phyloP scores from a whole-genome alignment of 2,113 vertebrate genomes.

The Sorex fumeus region DNA sequence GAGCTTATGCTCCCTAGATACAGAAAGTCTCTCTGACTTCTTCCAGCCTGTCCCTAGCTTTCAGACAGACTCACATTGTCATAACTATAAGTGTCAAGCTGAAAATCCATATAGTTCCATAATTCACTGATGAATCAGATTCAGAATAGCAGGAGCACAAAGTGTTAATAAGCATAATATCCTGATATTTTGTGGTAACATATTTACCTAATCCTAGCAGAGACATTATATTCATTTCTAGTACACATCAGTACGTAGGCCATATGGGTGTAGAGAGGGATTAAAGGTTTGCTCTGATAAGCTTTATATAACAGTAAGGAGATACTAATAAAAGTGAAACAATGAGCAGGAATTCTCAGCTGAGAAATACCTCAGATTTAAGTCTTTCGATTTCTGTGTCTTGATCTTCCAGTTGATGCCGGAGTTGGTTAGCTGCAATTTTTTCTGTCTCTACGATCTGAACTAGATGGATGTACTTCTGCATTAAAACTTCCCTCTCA shows the following conservation, averaged over 20 bases:
- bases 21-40: constrained; percentile 1
- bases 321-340: neutral
- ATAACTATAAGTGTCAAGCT: neutral
- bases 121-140: neutral
- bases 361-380: constrained; percentile 94
- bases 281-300: neutral
- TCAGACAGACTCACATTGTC: neutral
- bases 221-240: neutral
- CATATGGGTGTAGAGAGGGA: neutral
- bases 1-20: neutral
- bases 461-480: constrained; percentile 93
- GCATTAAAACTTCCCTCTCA: constrained; percentile 93
- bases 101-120: neutral
- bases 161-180: neutral
- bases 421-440: constrained; percentile 93
- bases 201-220: constrained; percentile 11
- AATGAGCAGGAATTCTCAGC: neutral
- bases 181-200: neutral
- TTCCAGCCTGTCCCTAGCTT: neutral
- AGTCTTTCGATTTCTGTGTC: constrained; percentile 97
- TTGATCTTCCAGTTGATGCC: constrained; percentile 98
- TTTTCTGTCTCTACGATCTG: constrained; percentile 94
- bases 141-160: neutral
- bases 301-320: neutral
- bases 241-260: neutral